Conservation (phyloP, 2,113 vertebrate genomes). For the Odontesthes bonariensis region DNA sequence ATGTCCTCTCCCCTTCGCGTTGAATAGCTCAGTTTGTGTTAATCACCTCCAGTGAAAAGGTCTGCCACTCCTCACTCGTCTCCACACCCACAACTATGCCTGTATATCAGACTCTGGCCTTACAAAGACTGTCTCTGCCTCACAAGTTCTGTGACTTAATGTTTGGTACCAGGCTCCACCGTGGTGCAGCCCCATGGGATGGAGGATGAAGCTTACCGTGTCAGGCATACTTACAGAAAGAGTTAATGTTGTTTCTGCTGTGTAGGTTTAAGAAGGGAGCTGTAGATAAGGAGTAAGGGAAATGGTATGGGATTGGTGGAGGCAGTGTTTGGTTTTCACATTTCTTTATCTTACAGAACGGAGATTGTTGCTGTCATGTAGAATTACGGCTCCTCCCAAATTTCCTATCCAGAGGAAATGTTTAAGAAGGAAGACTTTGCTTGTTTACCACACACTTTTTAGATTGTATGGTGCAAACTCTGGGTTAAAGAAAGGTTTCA, state of each 20-base stretch:
- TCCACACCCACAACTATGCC: slow-evolving; percentile 62
- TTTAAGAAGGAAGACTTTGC: slow-evolving; percentile 3
- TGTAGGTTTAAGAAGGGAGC: slow-evolving; percentile 38
- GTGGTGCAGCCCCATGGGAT: slow-evolving; percentile 33
- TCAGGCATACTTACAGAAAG: slow-evolving; percentile 48
- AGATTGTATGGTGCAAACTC: neutral
- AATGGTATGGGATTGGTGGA: slow-evolving; percentile 27
- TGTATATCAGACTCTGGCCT: slow-evolving; percentile 66
- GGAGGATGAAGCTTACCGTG: slow-evolving; percentile 29
- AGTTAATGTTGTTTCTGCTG: slow-evolving; percentile 42
- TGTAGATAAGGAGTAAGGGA: slow-evolving; percentile 29
- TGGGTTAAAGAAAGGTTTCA: too few species aligned
- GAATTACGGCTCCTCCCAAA: neutral
- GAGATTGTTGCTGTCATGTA: neutral
- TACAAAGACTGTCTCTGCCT: slow-evolving; percentile 63
- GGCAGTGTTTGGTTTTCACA: slow-evolving; percentile 17
- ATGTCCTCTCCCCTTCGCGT: slow-evolving; percentile 50
- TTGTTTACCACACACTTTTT: neutral
- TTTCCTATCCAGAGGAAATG: neutral
- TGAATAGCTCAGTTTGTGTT: slow-evolving; percentile 61
- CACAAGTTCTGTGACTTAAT: slow-evolving; percentile 59
- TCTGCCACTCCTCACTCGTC: slow-evolving; percentile 58
- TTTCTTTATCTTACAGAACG: neutral
- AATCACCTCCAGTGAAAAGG: slow-evolving; percentile 79
- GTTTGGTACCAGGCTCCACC: slow-evolving; percentile 72